Percentiles rank a stretch among this genome's conserved stretches.
These are phyloP conservation scores for Cricetomys ansorgei DNA, from an alignment of 2,113 vertebrate genomes.

Conservation along the genomic window DNA sequence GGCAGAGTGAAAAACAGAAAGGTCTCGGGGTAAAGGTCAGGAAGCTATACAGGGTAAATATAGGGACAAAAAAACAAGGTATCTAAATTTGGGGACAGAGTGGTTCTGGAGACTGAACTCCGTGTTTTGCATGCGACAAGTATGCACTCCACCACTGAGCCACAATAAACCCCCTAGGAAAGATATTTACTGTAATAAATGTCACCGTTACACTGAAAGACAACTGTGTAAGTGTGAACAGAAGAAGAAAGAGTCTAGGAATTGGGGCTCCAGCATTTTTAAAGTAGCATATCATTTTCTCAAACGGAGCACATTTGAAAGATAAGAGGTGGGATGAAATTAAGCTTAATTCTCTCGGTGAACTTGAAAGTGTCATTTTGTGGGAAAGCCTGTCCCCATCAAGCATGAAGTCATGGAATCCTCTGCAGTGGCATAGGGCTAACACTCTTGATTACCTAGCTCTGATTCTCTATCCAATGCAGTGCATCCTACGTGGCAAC, in stretches of 20 bases:
- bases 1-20: slow-evolving; percentile 45
- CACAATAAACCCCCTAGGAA: neutral
- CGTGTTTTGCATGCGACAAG: neutral
- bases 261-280: neutral
- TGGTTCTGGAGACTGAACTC: neutral
- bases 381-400: neutral
- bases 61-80: neutral
- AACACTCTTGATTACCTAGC: neutral
- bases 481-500: neutral
- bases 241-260: neutral
- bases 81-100: neutral
- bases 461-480: neutral
- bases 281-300: neutral
- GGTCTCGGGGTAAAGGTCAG: slow-evolving; percentile 48
- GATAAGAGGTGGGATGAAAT: neutral
- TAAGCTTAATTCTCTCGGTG: neutral
- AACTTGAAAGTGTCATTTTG: neutral
- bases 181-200: neutral
- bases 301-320: neutral
- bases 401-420: neutral
- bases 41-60: neutral
- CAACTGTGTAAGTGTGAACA: neutral
- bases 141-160: neutral
- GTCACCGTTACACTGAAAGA: neutral
- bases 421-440: neutral